Evolutionary conservation across 2,888 invertebrate species (phyloP).

Genomic region (Trichogramma evanescens): DNA sequence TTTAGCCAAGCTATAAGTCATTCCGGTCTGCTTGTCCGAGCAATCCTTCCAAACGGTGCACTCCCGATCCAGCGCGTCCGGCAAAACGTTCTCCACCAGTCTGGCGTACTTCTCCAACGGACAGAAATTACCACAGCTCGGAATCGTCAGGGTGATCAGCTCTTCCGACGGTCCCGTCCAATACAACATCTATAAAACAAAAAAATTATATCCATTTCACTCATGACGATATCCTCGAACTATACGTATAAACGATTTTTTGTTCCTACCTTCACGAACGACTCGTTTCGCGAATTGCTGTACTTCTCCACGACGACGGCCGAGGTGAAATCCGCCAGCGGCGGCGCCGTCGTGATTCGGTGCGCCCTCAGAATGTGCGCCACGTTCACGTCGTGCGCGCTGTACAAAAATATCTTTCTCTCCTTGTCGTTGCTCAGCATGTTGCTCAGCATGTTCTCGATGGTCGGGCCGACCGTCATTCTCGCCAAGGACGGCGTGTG

Average conservation of each 20-base stretch:
- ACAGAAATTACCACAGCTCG: neutral
- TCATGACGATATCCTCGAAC: too few relatives aligned
- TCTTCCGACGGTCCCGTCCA: neutral
- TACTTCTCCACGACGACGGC: conserved; percentile 3
- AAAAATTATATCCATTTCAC: too few relatives aligned
- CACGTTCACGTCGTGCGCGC: neutral
- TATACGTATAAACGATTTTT: too few relatives aligned
- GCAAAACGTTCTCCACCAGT: too few relatives aligned
- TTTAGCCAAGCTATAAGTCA: too few relatives aligned
- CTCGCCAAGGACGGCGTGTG: neutral
- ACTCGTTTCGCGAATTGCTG: neutral
- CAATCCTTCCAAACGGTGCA: too few relatives aligned
- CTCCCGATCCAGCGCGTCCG: too few relatives aligned
- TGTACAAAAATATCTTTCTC: neutral
- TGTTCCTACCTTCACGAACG: neutral
- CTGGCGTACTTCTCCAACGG: neutral
- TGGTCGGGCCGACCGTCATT: neutral
- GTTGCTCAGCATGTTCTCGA: neutral
- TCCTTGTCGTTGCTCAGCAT: neutral
- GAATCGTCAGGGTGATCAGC: neutral
- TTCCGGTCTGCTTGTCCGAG: too few relatives aligned
- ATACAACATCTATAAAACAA: too few relatives aligned
- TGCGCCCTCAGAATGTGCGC: neutral
- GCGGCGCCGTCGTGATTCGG: neutral
- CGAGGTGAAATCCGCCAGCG: neutral